A percentile compares a stretch with the other conserved stretches of the same genome.
Conservation (phyloP, 2,113 vertebrate species). For the Ifrita kowaldi region DNA sequence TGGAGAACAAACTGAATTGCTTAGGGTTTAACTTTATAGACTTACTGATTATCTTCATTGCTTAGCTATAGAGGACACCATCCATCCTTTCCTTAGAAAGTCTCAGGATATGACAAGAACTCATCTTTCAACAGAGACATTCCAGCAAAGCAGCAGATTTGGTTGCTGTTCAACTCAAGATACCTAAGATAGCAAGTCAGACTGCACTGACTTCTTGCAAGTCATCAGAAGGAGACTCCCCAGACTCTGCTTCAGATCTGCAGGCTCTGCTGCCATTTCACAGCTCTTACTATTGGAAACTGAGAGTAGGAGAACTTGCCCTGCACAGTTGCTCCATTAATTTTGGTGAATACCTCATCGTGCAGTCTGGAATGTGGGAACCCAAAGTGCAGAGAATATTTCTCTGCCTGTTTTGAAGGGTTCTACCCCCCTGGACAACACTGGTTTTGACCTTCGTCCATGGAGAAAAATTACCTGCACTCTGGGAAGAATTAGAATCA, state of each 20-base stretch:
- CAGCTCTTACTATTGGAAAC: not conserved
- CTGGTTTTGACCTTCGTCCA: too few relatives aligned
- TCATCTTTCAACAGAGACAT: not conserved
- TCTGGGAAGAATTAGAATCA: too few relatives aligned
- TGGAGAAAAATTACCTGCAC: too few relatives aligned
- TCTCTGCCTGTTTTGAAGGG: too few relatives aligned
- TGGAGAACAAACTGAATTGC: not conserved
- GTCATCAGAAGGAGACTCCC: not conserved
- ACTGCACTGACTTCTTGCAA: not conserved
- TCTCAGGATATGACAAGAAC: not conserved
- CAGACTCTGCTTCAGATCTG: not conserved
- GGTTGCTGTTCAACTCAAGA: not conserved
- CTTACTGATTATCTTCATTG: not conserved
- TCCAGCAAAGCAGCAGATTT: not conserved
- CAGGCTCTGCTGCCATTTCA: not conserved
- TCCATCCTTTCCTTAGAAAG: not conserved
- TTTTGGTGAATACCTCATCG: not conserved
- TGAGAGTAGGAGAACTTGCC: not conserved
- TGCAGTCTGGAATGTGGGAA: not conserved
- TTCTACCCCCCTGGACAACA: too few relatives aligned
- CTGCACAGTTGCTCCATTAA: not conserved
- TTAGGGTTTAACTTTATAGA: not conserved
- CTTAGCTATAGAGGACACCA: not conserved
- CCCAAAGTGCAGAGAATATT: too few relatives aligned
- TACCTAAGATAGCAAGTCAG: not conserved